A percentile compares a stretch with the other conserved stretches of the same genome.
Conservation (phyloP, 1,140 invertebrate species). For the Epicauta chinensis region DNA sequence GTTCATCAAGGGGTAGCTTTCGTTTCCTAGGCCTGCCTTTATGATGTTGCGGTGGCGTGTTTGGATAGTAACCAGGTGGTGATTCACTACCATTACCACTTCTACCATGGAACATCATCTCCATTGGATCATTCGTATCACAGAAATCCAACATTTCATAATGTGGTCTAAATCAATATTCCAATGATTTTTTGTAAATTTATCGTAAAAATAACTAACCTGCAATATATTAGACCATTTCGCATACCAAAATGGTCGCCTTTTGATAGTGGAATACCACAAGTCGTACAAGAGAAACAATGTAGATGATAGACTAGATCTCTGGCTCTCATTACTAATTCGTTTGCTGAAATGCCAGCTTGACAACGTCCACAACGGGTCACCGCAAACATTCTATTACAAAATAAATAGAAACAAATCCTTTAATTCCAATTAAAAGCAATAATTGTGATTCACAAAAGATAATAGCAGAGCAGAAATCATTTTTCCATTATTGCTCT, state of each 20-base stretch:
- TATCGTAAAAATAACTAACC: slow-evolving; percentile 41
- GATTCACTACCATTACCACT: slow-evolving; percentile 45
- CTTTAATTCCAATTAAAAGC: background rate
- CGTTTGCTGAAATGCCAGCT: slow-evolving; percentile 76
- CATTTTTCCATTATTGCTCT: no score
- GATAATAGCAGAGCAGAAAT: no score
- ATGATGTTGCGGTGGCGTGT: slow-evolving; percentile 51
- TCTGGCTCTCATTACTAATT: slow-evolving; percentile 85
- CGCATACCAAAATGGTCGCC: slow-evolving; percentile 88
- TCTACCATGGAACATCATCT: slow-evolving; percentile 40
- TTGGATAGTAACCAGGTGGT: slow-evolving; percentile 53
- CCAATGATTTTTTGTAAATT: background rate
- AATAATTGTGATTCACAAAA: background rate
- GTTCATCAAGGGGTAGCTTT: slow-evolving; percentile 46
- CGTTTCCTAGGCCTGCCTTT: slow-evolving; percentile 81
- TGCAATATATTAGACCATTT: slow-evolving; percentile 69
- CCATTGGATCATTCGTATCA: slow-evolving; percentile 36
- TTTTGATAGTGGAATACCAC: slow-evolving; percentile 68
- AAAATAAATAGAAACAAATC: slow-evolving; percentile 17
- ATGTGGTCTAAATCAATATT: slow-evolving; percentile 50
- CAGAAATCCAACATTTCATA: slow-evolving; percentile 56
- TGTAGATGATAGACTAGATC: slow-evolving; percentile 85
- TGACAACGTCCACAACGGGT: slow-evolving; percentile 80
- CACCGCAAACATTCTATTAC: slow-evolving; percentile 66
- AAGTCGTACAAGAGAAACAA: slow-evolving; percentile 85